Evolutionary conservation across 2,888 invertebrate genomes (phyloP), one percentile per base, ranked within the genome.

Genomic region (Asteroscopus sphinx): DNA sequence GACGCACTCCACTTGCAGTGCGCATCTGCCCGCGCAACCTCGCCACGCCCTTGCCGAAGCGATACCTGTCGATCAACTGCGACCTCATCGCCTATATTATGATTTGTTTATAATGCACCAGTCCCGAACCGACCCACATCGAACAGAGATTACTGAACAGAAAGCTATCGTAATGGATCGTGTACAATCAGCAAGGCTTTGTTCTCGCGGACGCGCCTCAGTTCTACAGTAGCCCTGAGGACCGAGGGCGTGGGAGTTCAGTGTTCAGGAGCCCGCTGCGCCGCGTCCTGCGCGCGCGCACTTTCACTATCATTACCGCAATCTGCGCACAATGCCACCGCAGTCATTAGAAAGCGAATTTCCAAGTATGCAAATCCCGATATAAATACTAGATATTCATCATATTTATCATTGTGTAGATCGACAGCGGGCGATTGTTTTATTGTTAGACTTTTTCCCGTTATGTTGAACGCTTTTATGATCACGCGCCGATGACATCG

Each of bases 301-400:
- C 91, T 91, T 90, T 91, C 91, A 85, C 90, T 80, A 59, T 80
- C 82, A 87, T 88, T 81, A 85, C 80, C 77, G 81, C 82, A 68
- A 68, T 57, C 52, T 44, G 68, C 62, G 58, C 80, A 80, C 84
- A 77, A 80, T 76, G 81, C 77, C 73, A 75, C 77, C 73, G 58
- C 73, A 61, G 70, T 71, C 85, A 85, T 87, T 92, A 92, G 92
- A 92, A 92, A 92, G 91, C 83, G 82, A 82, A 83, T 83, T 87
- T 85, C 82, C 85, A 85, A 85, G 86, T 78, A 91, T 87, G 88
- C 86, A 84, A 88, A 91, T 86, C 85, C 59, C 82, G 76, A 78
- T 73, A 67, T 76, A 79, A 76, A 73, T 76, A 73, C 72, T 60
- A 73, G 67, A 68, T 70, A 77, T 73, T n/a, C n/a, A n/a, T n/a